Evolutionary conservation across 2,888 invertebrate genomes (phyloP), one percentile per base, ranked within the genome.

Genomic region (Yponomeuta plumbellus): DNA sequence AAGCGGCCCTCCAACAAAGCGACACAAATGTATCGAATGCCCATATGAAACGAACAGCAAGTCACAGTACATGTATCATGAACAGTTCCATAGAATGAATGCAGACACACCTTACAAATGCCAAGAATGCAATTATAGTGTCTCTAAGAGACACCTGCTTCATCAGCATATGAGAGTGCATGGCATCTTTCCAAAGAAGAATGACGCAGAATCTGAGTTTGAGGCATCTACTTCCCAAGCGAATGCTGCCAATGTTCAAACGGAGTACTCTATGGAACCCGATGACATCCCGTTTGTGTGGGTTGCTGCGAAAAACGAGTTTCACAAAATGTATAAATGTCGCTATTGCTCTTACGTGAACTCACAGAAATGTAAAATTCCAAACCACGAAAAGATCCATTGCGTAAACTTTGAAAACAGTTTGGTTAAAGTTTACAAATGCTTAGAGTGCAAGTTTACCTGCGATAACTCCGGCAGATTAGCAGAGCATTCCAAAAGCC

Each of bases 21-120:
- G 95, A 69, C 96, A 96, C 80, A 93, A 93, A 77, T 97, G 97
- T 78, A 92, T 93, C 6, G 93, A 94, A 67, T 97, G 97, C 81
- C 97, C 97, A 0, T 97, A 96, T 79, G 95, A 95, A 71, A 96
- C 96, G 57, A 96, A 96, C 78, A 96, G 96, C 80, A 96, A 96
- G 81, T 96, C 96, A 34, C 97, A 97, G 81, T 96, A 94, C 83
- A 93, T 95, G 78, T 96, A 97, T 79, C 97, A 97, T 78, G 96
- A 96, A 77, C 96, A 97, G 77, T 95, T 97, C 79, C 97, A 97
- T 78, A 92, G 94, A 20, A 78, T 85, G 57, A 94, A 94, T 0
- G 92, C 94, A 66, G 93, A 94, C 61, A 94, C 95, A 0, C 94
- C 94, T n/a, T 96, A 95, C 83, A 96, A 96, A 80, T 97, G 97